Evolutionary conservation across 2,888 invertebrate species (phyloP).

Genomic region (Nemotelus pantherinus): DNA sequence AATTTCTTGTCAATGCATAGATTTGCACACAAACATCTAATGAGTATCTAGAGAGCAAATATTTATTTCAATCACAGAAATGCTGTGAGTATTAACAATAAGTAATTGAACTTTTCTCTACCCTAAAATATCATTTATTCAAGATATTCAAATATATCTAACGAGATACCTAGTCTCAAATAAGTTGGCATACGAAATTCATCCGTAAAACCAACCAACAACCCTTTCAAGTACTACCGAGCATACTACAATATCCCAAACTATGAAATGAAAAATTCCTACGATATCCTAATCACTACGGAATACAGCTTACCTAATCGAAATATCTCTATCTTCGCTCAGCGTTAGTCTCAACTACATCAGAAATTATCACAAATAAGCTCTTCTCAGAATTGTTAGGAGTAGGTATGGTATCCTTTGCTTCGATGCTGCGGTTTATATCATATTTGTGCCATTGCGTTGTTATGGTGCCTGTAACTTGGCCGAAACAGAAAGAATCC

Average conservation of each 20-base stretch:
- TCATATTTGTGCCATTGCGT: slow-evolving; percentile 22
- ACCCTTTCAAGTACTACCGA: no score
- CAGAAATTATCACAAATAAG: slow-evolving; percentile 28
- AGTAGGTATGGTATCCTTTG: neutral
- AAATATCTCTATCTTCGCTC: neutral
- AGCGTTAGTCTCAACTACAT: slow-evolving; percentile 12
- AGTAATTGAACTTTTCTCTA: no score
- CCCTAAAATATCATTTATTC: no score
- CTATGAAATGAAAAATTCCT: neutral
- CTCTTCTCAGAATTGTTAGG: neutral
- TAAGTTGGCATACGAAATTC: no score
- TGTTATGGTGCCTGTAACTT: neutral
- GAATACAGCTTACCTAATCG: slow-evolving; percentile 14
- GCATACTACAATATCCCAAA: no score
- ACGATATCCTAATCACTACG: slow-evolving; percentile 11
- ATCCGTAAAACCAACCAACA: no score
- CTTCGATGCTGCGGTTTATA: neutral
- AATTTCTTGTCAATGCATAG: no score
- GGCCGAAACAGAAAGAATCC: neutral
- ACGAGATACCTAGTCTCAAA: no score
- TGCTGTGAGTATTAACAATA: neutral
- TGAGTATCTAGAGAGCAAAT: neutral
- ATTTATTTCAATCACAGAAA: neutral
- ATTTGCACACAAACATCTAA: no score
- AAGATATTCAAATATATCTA: no score